Conservation (phyloP, 2,113 vertebrate genomes). For the Bufo bufo region DNA sequence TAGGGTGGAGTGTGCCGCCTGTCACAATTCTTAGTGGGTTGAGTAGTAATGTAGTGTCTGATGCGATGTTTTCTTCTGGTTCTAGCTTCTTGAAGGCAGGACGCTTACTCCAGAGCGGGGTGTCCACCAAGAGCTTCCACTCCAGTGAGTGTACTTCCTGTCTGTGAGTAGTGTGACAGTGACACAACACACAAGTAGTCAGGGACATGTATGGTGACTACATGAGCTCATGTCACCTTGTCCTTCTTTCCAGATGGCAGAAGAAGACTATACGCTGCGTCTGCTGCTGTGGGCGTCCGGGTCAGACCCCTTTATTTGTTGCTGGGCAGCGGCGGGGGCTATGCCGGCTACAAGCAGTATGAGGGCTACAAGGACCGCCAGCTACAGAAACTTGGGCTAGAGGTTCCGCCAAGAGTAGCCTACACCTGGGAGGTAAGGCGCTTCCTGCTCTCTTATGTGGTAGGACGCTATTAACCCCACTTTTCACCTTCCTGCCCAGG, state of each 20-base stretch:
- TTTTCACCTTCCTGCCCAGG: no score
- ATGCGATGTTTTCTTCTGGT: neutral
- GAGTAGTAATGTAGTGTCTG: no score
- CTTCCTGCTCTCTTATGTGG: neutral
- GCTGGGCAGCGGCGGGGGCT: constrained; percentile 77
- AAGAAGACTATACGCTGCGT: constrained; percentile 73
- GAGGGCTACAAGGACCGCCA: constrained; percentile 73
- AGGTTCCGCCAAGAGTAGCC: constrained; percentile 76
- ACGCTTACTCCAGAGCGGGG: neutral
- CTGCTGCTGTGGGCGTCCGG: constrained; percentile 65
- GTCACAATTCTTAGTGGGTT: no score
- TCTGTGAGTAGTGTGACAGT: neutral
- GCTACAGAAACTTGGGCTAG: constrained; percentile 76
- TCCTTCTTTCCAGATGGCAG: constrained; percentile 64
- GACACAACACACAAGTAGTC: no score
- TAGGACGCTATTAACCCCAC: no score
- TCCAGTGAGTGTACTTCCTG: constrained; percentile 10
- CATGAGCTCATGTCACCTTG: no score
- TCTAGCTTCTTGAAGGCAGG: constrained; percentile 9
- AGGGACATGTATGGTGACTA: no score
- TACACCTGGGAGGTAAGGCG: constrained; percentile 80
- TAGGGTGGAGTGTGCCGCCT: neutral
- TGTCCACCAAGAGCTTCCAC: neutral
- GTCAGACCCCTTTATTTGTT: constrained; percentile 78
- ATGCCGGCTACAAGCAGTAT: constrained; percentile 81